phyloP scores from a whole-genome alignment of 2,888 invertebrate species.

The Agrotis ipsilon region DNA sequence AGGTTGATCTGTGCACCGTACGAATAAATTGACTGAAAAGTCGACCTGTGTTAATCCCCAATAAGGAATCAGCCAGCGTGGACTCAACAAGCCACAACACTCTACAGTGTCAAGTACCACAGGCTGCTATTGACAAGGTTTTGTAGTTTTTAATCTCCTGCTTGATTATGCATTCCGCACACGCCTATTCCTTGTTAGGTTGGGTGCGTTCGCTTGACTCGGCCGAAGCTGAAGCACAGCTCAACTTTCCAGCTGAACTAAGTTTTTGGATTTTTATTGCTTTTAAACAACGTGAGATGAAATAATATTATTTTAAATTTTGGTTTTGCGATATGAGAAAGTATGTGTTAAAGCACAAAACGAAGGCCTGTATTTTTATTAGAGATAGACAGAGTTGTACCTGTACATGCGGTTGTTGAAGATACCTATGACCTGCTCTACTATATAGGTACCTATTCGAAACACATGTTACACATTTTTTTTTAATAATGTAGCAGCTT shows the following conservation, averaged over 20 bases:
- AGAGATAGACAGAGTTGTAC: no score
- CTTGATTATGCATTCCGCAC: constrained; percentile 90
- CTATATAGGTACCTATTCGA: no score
- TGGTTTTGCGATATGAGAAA: constrained; percentile 49
- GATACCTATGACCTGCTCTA: no score
- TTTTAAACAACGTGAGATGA: constrained; percentile 88
- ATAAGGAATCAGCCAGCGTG: background rate
- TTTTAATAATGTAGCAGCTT: no score
- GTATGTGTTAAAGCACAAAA: no score
- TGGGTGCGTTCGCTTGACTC: constrained; percentile 83
- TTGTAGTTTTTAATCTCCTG: constrained; percentile 90
- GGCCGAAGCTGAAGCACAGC: constrained; percentile 84
- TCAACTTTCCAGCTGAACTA: constrained; percentile 86
- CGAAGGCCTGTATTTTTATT: no score
- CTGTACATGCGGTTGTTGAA: no score
- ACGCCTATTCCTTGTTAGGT: constrained; percentile 90
- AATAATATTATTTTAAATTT: constrained; percentile 86
- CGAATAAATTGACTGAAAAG: no score
- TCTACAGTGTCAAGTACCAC: constrained; percentile 64
- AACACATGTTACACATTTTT: no score
- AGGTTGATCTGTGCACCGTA: no score
- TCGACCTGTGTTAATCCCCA: no score
- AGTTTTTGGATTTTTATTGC: constrained; percentile 89
- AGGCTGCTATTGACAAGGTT: constrained; percentile 87
- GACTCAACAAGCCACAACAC: constrained; percentile 48